These are phyloP conservation scores for Sarcophaga rosellei DNA, from an alignment of 2,888 invertebrate genomes.

Conservation along the genomic window DNA sequence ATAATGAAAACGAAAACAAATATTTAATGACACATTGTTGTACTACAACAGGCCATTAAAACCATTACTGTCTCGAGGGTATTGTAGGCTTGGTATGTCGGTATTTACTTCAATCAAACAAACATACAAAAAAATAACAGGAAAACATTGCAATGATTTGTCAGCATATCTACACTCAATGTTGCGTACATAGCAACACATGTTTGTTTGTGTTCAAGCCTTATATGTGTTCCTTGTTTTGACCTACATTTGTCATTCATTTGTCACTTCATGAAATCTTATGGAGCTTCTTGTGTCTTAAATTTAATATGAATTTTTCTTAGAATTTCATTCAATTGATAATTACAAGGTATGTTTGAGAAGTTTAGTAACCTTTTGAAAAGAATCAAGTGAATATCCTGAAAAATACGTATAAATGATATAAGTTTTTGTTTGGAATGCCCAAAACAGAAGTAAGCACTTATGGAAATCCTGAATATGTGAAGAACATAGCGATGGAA, in stretches of 20 bases:
- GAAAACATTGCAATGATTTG: not conserved
- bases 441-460: too few species aligned
- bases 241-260: not conserved
- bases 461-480: too few species aligned
- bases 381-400: too few species aligned
- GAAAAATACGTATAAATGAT: too few species aligned
- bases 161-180: not conserved
- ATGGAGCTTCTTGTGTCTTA: not conserved
- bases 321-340: too few species aligned
- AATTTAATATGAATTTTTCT: conserved; percentile 4
- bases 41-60: not conserved
- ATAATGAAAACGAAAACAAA: not conserved
- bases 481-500: too few species aligned
- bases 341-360: too few species aligned
- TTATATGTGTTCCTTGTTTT: not conserved
- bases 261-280: too few species aligned
- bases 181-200: not conserved
- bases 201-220: not conserved
- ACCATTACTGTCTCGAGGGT: not conserved
- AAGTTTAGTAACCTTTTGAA: too few species aligned
- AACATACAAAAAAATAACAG: not conserved
- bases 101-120: conserved; percentile 9
- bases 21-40: not conserved
- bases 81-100: too few species aligned
- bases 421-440: too few species aligned